Base-by-base conservation (phyloP, 2,888 invertebrate species). In the Cryptocephalus primarius region DNA sequence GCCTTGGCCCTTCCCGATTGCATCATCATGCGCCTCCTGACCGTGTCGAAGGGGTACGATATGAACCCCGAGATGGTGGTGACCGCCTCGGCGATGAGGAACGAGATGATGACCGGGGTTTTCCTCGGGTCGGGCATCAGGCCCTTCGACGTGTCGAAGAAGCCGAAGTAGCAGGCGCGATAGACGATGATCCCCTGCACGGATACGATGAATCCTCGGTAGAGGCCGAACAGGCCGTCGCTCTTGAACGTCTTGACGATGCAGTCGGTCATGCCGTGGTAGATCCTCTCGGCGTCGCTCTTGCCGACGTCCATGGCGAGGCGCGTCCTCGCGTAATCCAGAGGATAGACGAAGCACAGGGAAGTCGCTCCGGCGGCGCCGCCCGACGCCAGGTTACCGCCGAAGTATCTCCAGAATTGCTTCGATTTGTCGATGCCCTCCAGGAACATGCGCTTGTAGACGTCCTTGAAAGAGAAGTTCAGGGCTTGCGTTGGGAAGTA, bases 391-490 rank as follows among this genome's bases (percentile, higher is more conserved):
- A 85, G 74, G 70, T 85, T 85, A 54, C 82, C 84, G 52, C 76
- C 66, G 62, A 84, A 82, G 62, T 82, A 83, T 55, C 79, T 76
- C 74, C 78, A 75, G 71, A 84, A 84, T 61, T 83, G 82, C 43
- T 78, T 80, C 58, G 83, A 78, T 71, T 87, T 87, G 69, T 83
- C 80, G 45, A 84, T 77, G 42, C 80, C 82, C 32, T 77, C 77
- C 60, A 85, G 70, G 71, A 88, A 86, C 22, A 76, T 62, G 59
- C 78, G 75, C 71, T 86, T 84, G 72, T 84, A 85, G 57, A 82
- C 78, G 71, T 88, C 87, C 68, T 85, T 85, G 72, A 85, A 85
- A 51, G 85, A 83, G 63, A 85, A 85, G 73, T 85, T 85, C 57
- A 85, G 72, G 40, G 85, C 85, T 65, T 85, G 85, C 12, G 85